A percentile compares a stretch with the other conserved stretches of the same genome.
Evolutionary conservation across 2,888 invertebrate species (phyloP).

Genomic region (Parnassius smintheus): DNA sequence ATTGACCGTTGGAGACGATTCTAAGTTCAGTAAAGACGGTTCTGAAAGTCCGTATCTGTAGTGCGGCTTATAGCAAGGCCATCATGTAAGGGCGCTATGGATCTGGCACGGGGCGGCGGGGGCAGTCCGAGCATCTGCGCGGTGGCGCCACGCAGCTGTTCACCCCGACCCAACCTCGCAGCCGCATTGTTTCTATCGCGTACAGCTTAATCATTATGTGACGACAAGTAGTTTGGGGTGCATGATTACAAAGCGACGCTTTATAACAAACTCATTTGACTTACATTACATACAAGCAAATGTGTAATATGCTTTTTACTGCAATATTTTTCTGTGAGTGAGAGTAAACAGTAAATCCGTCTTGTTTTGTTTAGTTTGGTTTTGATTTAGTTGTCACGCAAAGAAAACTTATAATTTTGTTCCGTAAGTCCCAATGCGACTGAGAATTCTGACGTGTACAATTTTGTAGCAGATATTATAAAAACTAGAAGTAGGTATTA

Average conservation of each 20-base stretch:
- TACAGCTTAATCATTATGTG: slow-evolving; percentile 31
- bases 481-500: too few relatives aligned
- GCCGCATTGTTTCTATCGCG: slow-evolving; percentile 46
- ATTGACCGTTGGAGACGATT: not conserved
- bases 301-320: too few relatives aligned
- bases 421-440: too few relatives aligned
- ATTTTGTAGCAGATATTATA: too few relatives aligned
- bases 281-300: too few relatives aligned
- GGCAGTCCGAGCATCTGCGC: slow-evolving; percentile 47
- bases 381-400: too few relatives aligned
- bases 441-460: too few relatives aligned
- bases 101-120: slow-evolving; percentile 2
- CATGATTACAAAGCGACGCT: slow-evolving; percentile 9
- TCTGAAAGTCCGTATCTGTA: slow-evolving; percentile 11
- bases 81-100: slow-evolving; percentile 2
- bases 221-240: slow-evolving; percentile 21
- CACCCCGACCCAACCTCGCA: slow-evolving; percentile 41
- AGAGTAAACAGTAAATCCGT: too few relatives aligned
- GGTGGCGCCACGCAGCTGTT: slow-evolving; percentile 53
- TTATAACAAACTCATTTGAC: not conserved
- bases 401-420: too few relatives aligned
- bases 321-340: too few relatives aligned
- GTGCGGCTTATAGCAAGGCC: slow-evolving; percentile 8
- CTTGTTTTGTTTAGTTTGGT: too few relatives aligned
- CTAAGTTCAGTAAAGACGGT: not conserved